These are phyloP conservation scores for Remorina albescens DNA, from an alignment of 2,797 vertebrate species.

Conservation along the genomic window DNA sequence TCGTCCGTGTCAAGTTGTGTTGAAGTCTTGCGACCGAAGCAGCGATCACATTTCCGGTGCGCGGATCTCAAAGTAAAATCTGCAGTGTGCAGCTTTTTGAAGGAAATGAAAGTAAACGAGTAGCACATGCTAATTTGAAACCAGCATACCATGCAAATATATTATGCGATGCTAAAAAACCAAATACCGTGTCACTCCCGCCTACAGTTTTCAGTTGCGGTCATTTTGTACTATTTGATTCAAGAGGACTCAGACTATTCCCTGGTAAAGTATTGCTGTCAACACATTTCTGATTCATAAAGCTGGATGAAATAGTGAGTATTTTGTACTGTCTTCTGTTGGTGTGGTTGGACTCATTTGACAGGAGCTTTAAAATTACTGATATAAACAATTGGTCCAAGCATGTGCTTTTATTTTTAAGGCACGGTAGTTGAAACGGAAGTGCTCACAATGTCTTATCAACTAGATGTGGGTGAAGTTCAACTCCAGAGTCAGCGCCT, in stretches of 20 bases:
- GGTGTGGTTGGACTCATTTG: not conserved
- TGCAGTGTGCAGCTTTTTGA: not conserved
- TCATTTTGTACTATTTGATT: not conserved
- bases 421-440: not conserved
- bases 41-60: slow-evolving; percentile 29
- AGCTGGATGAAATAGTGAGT: no score
- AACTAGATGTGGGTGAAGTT: not conserved
- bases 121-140: not conserved
- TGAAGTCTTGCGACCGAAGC: no score
- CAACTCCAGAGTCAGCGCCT: not conserved
- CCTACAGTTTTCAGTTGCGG: not conserved
- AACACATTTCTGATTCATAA: no score
- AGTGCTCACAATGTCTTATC: rapidly evolving
- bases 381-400: not conserved
- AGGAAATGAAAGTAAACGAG: not conserved
- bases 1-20: no score
- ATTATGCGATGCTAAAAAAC: not conserved
- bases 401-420: slow-evolving; percentile 44
- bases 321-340: not conserved
- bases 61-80: slow-evolving; percentile 23
- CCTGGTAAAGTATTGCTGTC: no score
- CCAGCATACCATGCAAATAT: not conserved
- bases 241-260: not conserved
- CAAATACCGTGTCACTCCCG: no score
- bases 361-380: not conserved